Evolutionary conservation across 1,140 invertebrate species (phyloP).

Genomic region (Armadillidium nasatum): DNA sequence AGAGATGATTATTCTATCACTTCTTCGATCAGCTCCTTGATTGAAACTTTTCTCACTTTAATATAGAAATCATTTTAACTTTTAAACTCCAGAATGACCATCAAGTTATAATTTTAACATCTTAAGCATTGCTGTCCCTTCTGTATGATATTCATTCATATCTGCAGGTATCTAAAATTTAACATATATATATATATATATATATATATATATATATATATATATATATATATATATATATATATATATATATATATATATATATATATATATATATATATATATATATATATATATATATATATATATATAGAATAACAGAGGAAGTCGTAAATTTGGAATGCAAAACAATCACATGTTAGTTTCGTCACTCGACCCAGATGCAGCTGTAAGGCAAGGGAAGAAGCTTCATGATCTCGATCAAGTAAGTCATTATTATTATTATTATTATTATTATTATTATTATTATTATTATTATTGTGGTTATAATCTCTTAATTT

Average conservation of each 20-base stretch:
- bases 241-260: conserved; percentile 17
- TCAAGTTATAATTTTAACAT: too few relatives aligned
- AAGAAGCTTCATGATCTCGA: conserved; percentile 81
- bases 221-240: conserved; percentile 18
- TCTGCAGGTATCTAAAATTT: too few relatives aligned
- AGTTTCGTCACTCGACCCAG: conserved; percentile 81
- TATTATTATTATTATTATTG: too few relatives aligned
- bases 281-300: conserved; percentile 9
- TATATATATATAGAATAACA: neutral
- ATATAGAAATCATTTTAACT: too few relatives aligned
- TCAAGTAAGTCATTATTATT: conserved; percentile 51
- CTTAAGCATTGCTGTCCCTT: too few relatives aligned
- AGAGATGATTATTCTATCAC: too few relatives aligned
- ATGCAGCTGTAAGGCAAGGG: conserved; percentile 76
- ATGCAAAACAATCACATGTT: neutral
- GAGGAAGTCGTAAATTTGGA: neutral
- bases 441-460: too few relatives aligned
- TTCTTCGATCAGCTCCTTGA: too few relatives aligned
- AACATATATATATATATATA: neutral
- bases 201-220: conserved; percentile 4
- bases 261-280: conserved; percentile 8
- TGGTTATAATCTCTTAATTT: too few relatives aligned
- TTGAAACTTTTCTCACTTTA: too few relatives aligned
- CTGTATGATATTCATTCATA: too few relatives aligned
- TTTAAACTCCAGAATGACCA: too few relatives aligned